Percentiles rank a stretch among this genome's conserved stretches.
These are phyloP conservation scores for Pteropus rufus DNA, from an alignment of 2,797 vertebrate genomes.

Conservation along the genomic window DNA sequence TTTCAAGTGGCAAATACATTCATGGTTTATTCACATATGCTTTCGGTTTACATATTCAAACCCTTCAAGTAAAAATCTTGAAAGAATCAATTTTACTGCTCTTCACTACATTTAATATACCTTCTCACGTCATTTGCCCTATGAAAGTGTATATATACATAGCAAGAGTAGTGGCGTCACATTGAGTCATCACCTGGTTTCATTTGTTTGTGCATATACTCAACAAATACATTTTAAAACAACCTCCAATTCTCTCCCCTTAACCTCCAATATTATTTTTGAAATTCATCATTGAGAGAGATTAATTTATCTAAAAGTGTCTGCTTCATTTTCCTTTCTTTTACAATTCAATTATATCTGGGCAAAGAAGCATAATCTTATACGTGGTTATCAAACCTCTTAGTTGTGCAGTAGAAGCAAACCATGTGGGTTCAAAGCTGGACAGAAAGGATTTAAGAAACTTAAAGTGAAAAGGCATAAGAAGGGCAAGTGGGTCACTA, in stretches of 20 bases:
- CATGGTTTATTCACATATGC: not conserved
- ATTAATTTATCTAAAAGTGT: not conserved
- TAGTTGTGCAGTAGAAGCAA: not conserved
- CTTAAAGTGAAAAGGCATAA: not conserved
- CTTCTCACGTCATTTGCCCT: not conserved
- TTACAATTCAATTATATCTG: not conserved
- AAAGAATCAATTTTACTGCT: not conserved
- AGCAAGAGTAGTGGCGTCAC: no score
- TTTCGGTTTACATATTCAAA: slow-evolving; percentile 10
- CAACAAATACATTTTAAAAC: not conserved
- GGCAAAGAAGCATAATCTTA: not conserved
- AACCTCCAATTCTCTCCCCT: not conserved
- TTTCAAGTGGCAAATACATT: not conserved
- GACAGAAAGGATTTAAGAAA: not conserved
- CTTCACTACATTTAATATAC: not conserved
- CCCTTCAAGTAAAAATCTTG: not conserved
- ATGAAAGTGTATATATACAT: not conserved
- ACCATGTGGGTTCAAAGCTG: not conserved
- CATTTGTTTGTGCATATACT: not conserved
- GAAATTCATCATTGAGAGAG: not conserved
- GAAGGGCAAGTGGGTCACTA: not conserved
- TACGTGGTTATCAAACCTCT: not conserved
- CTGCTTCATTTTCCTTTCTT: not conserved
- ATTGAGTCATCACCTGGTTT: not conserved
- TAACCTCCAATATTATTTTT: not conserved